Conservation (phyloP, 2,113 vertebrate genomes). For the Telmatochromis sp. region DNA sequence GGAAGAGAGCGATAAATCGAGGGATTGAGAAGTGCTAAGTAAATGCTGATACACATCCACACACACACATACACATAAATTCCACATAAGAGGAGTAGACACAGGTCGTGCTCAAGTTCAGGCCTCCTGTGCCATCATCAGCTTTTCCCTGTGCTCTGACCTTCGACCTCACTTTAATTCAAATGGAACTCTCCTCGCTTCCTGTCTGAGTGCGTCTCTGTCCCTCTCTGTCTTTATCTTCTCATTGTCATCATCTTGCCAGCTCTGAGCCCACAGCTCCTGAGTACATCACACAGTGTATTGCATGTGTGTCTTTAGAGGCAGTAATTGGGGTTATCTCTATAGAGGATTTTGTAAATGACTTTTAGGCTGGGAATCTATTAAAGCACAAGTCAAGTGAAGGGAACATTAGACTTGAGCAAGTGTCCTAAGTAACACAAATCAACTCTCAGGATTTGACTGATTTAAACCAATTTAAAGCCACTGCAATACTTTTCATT, state of each 20-base stretch:
- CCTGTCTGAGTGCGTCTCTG: background rate
- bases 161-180: slow-evolving; percentile 38
- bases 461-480: slow-evolving; percentile 17
- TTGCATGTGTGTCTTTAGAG: background rate
- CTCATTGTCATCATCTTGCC: background rate
- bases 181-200: background rate
- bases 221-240: slow-evolving; percentile 4
- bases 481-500: slow-evolving; percentile 2
- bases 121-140: slow-evolving; percentile 26
- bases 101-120: slow-evolving; percentile 18
- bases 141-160: slow-evolving; percentile 2
- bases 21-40: background rate
- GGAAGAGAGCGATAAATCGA: background rate
- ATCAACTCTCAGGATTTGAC: slow-evolving; percentile 7
- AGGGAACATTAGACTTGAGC: slow-evolving; percentile 24
- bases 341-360: slow-evolving; percentile 37
- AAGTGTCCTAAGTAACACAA: slow-evolving; percentile 24
- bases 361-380: slow-evolving; percentile 22
- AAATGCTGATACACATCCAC: background rate
- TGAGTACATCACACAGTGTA: slow-evolving; percentile 4
- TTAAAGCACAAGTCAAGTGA: slow-evolving; percentile 12
- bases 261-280: background rate
- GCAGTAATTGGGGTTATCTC: slow-evolving; percentile 58
- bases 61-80: background rate
- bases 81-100: background rate